Conservation (phyloP, 2,888 invertebrate genomes). For the Drosophila picticornis region DNA sequence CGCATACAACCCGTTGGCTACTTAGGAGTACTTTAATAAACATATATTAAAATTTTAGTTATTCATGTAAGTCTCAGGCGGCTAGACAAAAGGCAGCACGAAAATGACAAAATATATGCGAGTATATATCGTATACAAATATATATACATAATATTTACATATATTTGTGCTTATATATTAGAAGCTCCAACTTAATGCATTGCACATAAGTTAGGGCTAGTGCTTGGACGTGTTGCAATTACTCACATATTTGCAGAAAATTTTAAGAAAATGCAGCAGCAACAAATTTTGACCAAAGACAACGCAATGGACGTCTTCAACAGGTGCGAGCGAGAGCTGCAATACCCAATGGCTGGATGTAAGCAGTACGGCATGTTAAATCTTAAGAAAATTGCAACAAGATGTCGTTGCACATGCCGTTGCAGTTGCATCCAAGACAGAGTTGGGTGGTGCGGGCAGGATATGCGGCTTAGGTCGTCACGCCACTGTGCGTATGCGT, state of each 20-base stretch:
- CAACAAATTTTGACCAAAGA: conserved; percentile 76
- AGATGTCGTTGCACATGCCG: conserved; percentile 63
- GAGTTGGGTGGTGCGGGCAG: conserved; percentile 1
- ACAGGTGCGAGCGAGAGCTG: conserved; percentile 59
- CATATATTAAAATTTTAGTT: conserved; percentile 81
- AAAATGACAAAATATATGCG: conserved; percentile 63
- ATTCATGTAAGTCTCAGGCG: conserved; percentile 76
- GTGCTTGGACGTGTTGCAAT: conserved; percentile 62
- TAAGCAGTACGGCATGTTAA: conserved; percentile 49
- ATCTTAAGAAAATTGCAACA: conserved; percentile 78
- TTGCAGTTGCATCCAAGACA: conserved; percentile 25
- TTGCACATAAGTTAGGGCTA: conserved; percentile 43
- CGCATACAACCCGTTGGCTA: conserved; percentile 37
- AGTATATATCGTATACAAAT: neutral
- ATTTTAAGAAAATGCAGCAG: conserved; percentile 81
- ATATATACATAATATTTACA: neutral
- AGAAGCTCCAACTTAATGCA: conserved; percentile 27
- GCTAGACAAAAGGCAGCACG: conserved; percentile 64
- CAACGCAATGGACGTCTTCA: conserved; percentile 39
- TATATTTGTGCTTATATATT: conserved; percentile 24
- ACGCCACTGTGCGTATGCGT: conserved; percentile 67
- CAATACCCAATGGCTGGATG: conserved; percentile 4
- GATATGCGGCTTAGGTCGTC: conserved; percentile 24
- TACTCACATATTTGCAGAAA: conserved; percentile 78
- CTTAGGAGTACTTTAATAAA: conserved; percentile 75